A percentile compares a stretch with the other conserved stretches of the same genome.
These are phyloP conservation scores for Terebella lapidaria DNA, from an alignment of 2,888 invertebrate species.

Conservation along the genomic window DNA sequence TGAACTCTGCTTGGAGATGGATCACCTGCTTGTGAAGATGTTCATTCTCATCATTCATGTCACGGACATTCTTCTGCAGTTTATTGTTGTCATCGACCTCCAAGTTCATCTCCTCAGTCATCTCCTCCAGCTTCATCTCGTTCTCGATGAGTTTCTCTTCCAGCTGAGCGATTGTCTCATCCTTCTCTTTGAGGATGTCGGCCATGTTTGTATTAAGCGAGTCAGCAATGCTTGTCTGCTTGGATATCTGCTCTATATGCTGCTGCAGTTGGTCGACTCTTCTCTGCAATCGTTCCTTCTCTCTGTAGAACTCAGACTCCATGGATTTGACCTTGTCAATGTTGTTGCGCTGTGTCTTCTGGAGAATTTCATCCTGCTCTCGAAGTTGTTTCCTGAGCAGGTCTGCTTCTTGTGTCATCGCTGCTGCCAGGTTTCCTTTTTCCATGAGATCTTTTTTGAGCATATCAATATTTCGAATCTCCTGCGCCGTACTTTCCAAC, in stretches of 20 bases:
- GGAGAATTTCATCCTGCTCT: neutral
- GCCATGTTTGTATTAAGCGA: constrained; percentile 40
- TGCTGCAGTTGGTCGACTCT: constrained; percentile 71
- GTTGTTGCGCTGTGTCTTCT: neutral
- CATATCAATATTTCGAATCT: neutral
- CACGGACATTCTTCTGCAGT: constrained; percentile 31
- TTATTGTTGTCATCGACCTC: constrained; percentile 36
- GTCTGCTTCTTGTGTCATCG: constrained; percentile 22
- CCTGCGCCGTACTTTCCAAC: neutral
- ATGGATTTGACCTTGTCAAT: constrained; percentile 22
- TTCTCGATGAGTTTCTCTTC: constrained; percentile 65
- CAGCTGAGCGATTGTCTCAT: constrained; percentile 78
- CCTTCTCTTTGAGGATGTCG: constrained; percentile 77
- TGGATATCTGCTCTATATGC: constrained; percentile 72
- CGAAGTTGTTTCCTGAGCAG: neutral
- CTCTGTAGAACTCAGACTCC: constrained; percentile 33
- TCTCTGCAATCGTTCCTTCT: constrained; percentile 72
- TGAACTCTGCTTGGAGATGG: constrained; percentile 4
- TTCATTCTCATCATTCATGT: constrained; percentile 33
- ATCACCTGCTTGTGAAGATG: constrained; percentile 18
- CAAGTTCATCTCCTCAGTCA: constrained; percentile 40
- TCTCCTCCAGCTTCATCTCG: constrained; percentile 40
- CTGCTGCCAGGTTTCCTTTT: neutral
- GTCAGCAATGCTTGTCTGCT: constrained; percentile 57
- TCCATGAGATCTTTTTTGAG: neutral